Base-by-base conservation (phyloP, 2,113 vertebrate species). In the Colius striatus region DNA sequence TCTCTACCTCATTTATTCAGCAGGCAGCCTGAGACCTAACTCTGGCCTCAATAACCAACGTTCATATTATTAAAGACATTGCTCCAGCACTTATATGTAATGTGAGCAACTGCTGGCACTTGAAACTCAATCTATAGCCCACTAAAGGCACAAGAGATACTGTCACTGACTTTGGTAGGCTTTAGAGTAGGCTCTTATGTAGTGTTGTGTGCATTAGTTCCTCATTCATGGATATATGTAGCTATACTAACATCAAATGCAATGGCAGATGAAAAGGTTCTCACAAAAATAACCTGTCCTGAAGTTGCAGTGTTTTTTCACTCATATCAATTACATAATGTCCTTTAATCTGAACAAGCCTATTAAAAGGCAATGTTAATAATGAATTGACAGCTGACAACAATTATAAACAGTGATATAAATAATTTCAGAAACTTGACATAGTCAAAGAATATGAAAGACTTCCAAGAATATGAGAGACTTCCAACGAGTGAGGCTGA, bases 31-130 rank as follows among this genome's bases (percentile, higher is more conserved):
- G 58, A 87, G 45, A 81, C 80, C 41, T 80, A 63, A 34, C 32
- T 68, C 61, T 70, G 84, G 58, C 66, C 87, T 73, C 75, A 89
- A 36, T 62, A 96, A 80, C 47, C 63, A 87, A 83, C 74, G 47
- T 81, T 68, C 60, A 34, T 74, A 55, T 70, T 71, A 18, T 47
- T 77, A 47, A 95, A 83, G 41, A 85, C 67, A 32, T 30, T 66
- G 32, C 60, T 87, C 54, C 43, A 54, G 50, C 67, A 80, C 34
- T 92, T 78, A 66, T 2, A 41, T 73, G 66, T 91, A 94, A 95
- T 45, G 47, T 87, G 84, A 95, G 93, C 62, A 91, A 66, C 84
- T 92, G 74, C 75, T 91, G 71, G 87, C 50, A 47, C 30, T 89
- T 91, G 89, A 91, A 95, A 94, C 54, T 72, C 47, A 82, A 85